Conservation (phyloP, 2,113 vertebrate species). For the Thymallus thymallus region DNA sequence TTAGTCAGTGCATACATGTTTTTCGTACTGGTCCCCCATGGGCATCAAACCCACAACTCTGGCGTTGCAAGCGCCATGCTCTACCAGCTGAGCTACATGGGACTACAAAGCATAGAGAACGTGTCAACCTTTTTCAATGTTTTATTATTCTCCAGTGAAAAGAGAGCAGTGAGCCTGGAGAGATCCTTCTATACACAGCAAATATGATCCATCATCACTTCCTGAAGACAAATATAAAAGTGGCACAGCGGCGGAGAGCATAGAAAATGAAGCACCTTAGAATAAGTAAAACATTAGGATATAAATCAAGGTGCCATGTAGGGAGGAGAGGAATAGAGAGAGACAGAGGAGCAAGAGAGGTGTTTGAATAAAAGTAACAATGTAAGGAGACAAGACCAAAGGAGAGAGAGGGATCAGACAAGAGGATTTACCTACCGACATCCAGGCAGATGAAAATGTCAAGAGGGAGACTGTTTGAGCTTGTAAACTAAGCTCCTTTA, state of each 20-base stretch:
- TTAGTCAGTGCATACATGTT: too few species aligned
- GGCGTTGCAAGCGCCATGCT: too few species aligned
- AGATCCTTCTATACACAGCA: constrained; percentile 29
- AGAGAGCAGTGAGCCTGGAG: constrained; percentile 23
- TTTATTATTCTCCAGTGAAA: background rate
- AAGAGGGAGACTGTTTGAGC: background rate
- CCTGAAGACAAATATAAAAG: constrained; percentile 31
- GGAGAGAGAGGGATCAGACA: background rate
- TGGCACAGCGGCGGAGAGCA: constrained; percentile 21
- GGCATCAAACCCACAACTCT: too few species aligned
- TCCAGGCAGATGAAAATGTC: background rate
- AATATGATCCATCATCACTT: constrained; percentile 38
- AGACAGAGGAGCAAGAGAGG: background rate
- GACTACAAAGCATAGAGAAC: too few species aligned
- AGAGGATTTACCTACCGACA: background rate
- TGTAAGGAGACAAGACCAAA: background rate
- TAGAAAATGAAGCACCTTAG: constrained; percentile 30
- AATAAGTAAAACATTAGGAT: constrained; percentile 26
- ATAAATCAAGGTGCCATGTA: constrained; percentile 5
- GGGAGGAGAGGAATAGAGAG: background rate
- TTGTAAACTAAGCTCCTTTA: constrained; percentile 5
- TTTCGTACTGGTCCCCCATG: too few species aligned
- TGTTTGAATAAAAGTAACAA: background rate
- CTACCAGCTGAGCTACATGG: too few species aligned
- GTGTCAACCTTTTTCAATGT: background rate